phyloP scores from a whole-genome alignment of 2,888 invertebrate species.

The Campoplex nolae region DNA sequence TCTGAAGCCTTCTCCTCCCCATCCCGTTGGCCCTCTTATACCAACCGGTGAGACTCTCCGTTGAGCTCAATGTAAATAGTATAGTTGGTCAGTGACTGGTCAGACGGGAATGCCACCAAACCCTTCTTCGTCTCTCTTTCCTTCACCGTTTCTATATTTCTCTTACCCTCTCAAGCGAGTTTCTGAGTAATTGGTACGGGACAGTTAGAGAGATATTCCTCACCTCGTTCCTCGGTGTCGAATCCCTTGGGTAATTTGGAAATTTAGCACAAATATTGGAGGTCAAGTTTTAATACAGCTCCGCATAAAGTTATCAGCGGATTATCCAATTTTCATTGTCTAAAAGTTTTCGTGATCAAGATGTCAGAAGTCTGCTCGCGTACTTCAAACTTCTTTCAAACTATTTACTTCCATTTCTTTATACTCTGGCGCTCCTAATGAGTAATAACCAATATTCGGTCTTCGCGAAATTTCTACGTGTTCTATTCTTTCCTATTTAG shows the following conservation, averaged over 20 bases:
- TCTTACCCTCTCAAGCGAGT: slow-evolving; percentile 9
- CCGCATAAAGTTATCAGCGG: slow-evolving; percentile 3
- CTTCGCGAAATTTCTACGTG: not conserved
- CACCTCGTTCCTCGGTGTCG: slow-evolving; percentile 36
- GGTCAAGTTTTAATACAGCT: slow-evolving; percentile 36
- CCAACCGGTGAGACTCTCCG: slow-evolving; percentile 41
- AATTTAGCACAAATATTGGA: slow-evolving; percentile 65
- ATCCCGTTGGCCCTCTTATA: slow-evolving; percentile 10
- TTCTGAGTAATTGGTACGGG: slow-evolving; percentile 62
- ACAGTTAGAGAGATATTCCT: slow-evolving; percentile 41
- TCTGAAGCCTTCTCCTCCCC: slow-evolving; percentile 14
- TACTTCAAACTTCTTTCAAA: slow-evolving; percentile 14
- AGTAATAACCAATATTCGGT: slow-evolving; percentile 15
- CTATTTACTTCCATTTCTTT: not conserved
- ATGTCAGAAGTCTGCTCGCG: not conserved
- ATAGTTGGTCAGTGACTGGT: slow-evolving; percentile 67
- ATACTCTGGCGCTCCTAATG: not conserved
- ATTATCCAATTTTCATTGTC: slow-evolving; percentile 36
- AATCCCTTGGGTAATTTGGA: slow-evolving; percentile 56
- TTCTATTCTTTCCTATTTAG: slow-evolving; percentile 2
- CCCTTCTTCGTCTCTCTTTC: slow-evolving; percentile 3
- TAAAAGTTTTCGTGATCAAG: slow-evolving; percentile 10
- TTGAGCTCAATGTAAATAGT: slow-evolving; percentile 67
- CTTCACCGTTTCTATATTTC: slow-evolving; percentile 1
- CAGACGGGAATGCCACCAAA: slow-evolving; percentile 63